Conservation (phyloP, 2,888 invertebrate genomes). For the Meteorus cinctellus region DNA sequence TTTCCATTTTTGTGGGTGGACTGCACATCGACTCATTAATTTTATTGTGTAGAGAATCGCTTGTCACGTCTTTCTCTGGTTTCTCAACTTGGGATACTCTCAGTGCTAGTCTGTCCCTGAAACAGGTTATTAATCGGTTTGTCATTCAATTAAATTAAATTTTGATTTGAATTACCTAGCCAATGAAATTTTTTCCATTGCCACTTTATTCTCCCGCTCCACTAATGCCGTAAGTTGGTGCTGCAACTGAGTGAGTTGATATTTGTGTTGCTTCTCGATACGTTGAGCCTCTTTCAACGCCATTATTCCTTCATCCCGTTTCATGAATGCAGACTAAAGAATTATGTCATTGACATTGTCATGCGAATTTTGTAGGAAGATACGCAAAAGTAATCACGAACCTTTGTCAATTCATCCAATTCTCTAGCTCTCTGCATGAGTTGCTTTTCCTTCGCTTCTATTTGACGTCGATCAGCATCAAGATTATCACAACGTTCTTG, state of each 20-base stretch:
- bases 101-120: constrained; percentile 60
- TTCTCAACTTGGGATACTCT: constrained; percentile 57
- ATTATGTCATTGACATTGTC: neutral
- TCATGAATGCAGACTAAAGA: constrained; percentile 61
- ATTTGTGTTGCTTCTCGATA: constrained; percentile 64
- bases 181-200: constrained; percentile 61
- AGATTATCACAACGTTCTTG: constrained; percentile 62
- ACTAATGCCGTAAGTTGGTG: constrained; percentile 60
- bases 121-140: constrained; percentile 20
- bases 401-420: constrained; percentile 66
- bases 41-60: constrained; percentile 41
- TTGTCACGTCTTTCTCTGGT: constrained; percentile 60
- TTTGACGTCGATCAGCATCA: constrained; percentile 55
- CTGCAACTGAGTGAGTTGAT: constrained; percentile 60
- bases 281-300: constrained; percentile 64
- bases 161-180: constrained; percentile 58
- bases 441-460: constrained; percentile 62
- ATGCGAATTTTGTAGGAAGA: neutral
- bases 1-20: constrained; percentile 42
- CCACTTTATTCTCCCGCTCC: constrained; percentile 65
- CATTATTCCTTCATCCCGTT: constrained; percentile 65
- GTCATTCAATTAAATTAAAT: constrained; percentile 11
- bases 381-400: constrained; percentile 43
- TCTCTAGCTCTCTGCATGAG: constrained; percentile 65
- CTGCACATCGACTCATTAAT: constrained; percentile 40